Evolutionary conservation across 2,888 invertebrate species (phyloP), one percentile per base, ranked within the genome.

Genomic region (Cosmopolites sordidus): DNA sequence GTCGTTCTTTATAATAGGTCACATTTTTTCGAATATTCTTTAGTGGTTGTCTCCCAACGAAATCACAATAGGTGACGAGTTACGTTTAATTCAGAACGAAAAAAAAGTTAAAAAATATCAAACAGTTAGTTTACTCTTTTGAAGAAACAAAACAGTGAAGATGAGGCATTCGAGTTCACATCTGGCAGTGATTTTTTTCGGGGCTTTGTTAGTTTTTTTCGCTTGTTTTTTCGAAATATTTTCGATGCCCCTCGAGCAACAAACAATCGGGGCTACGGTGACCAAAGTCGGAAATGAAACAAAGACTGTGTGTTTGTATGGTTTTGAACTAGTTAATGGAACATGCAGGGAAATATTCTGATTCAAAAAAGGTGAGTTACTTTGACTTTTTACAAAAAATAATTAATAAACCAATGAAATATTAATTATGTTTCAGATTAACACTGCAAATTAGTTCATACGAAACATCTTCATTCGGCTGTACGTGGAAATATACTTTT

Each of bases 321-420:
- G 63, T 18, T 63, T 63, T 48, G 63, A 63, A 47, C 45, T 47
- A 15, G 59, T 60, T 47, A 63, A 63, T 49, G 62, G 60, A 22
- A 57, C 56, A 8, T 63, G 63, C 48, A 60, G 48, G 47, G 63
- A 63, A 30, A 63, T 63, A 58, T 63, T 59, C 45, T 59, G 54
- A 59, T 45, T 50, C 8, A 3, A 22, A 22, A 22, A 22, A 22
- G 22, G 22, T 22, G n/a, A n/a, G n/a, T n/a, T n/a, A n/a, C n/a
- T n/a, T n/a, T n/a, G n/a, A n/a, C n/a, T n/a, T n/a, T n/a, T n/a
- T n/a, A n/a, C n/a, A n/a, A n/a, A n/a, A n/a, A n/a, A n/a, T n/a
- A n/a, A n/a, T n/a, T n/a, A n/a, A n/a, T n/a, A n/a, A n/a, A n/a
- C 22, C 22, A 8, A 22, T 22, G 8, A 22, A 22, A 22, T 5